Evolutionary conservation across 2,113 vertebrate genomes (phyloP), one percentile per base, ranked within the genome.

Genomic region (Vidua macroura): DNA sequence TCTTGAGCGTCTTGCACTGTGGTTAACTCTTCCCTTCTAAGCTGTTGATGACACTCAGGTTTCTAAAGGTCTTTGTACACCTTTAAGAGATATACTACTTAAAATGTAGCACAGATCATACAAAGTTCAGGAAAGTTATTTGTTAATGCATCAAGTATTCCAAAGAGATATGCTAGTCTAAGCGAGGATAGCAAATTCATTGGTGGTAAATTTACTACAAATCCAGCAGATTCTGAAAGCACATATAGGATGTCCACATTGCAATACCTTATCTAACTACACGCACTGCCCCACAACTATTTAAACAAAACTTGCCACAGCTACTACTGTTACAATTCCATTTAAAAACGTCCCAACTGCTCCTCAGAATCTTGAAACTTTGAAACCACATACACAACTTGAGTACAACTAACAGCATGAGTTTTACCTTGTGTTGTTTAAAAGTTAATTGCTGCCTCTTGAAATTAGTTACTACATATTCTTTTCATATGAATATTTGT

Each of bases 241-340:
- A 69, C 14, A 43, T 13, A 30, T 0, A 22, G 2, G 2, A 67
- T 10, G 69, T n/a, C 15, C 20, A 68, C 3, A 4, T 28, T 31
- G 15, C n/a, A 68, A 31, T 3, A 6, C 37, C 13, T 91, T 83
- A 91, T 85, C 70, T 68, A 92, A 66, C 58, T 39, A 72, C 21
- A 66, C 66, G 58, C 28, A 53, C 4, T 30, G 22, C 9, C 28
- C 31, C 3, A 0, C 33, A 90, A 69, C 85, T 86, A 66, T 10
- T 87, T 41, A 66, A 83, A 62, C n/a, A 66, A 46, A 86, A 58
- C 8, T 17, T 89, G 53, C 13, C 33, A 52, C 41, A 85, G 44
- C 41, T 52, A 53, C 20, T 56, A 22, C 22, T 33, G 41, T 5
- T 33, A 10, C 2, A 80, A 82, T 31, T n/a, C 41, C 16, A 37